phyloP scores from a whole-genome alignment of 2,888 invertebrate genomes.

The Scaptomyza tumidula region DNA sequence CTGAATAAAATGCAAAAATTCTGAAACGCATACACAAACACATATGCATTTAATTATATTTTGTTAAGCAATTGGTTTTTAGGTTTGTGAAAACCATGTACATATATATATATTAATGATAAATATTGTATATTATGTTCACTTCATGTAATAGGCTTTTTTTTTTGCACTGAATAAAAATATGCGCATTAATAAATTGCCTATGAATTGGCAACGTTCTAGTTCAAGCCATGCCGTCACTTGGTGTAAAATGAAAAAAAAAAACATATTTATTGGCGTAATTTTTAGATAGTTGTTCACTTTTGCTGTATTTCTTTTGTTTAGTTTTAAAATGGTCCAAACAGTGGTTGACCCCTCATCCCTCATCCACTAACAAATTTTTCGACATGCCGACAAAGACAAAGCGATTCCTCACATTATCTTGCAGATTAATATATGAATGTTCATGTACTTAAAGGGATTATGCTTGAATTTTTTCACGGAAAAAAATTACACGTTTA shows the following conservation, averaged over 20 bases:
- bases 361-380: not conserved
- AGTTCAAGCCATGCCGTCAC: not conserved
- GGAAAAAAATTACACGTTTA: not conserved
- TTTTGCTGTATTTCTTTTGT: not conserved
- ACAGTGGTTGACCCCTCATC: too few species aligned
- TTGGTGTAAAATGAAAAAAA: not conserved
- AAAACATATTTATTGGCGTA: not conserved
- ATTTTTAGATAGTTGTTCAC: too few species aligned
- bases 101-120: not conserved
- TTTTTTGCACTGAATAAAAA: conserved; percentile 1
- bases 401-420: not conserved
- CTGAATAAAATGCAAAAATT: conserved; percentile 40
- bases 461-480: not conserved
- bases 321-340: not conserved
- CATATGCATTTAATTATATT: conserved; percentile 9
- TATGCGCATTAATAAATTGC: conserved; percentile 15
- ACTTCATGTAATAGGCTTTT: not conserved
- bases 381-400: not conserved
- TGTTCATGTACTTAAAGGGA: not conserved
- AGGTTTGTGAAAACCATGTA: not conserved
- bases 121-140: not conserved
- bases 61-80: not conserved
- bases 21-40: conserved; percentile 24
- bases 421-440: not conserved
- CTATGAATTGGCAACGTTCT: not conserved